Conservation (phyloP, 2,888 invertebrate species). For the Globia sparganii region DNA sequence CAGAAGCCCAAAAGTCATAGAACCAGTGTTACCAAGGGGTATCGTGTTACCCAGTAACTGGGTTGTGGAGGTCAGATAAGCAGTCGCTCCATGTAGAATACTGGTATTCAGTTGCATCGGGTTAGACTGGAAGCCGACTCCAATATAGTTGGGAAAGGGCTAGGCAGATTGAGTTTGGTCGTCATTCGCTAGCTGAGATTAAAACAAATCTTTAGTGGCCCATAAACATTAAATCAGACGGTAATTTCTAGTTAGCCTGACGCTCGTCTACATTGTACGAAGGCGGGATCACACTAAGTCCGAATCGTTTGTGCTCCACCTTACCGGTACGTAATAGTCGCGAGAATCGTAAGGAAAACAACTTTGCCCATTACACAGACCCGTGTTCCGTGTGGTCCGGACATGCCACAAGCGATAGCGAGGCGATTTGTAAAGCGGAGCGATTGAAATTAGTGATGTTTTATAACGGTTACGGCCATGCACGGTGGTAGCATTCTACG, state of each 20-base stretch:
- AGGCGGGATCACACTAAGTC: conserved; percentile 55
- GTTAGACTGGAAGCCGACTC: background rate
- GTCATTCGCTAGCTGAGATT: background rate
- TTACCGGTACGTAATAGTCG: conserved; percentile 72
- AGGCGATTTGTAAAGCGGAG: conserved; percentile 1
- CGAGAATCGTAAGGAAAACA: conserved; percentile 77
- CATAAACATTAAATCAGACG: background rate
- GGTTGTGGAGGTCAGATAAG: background rate
- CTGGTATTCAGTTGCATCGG: background rate
- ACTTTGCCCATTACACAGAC: conserved; percentile 77
- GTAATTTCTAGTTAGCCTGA: background rate
- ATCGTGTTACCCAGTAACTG: background rate
- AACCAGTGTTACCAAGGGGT: background rate
- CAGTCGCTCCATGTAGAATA: background rate
- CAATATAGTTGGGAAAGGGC: background rate
- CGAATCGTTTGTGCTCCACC: conserved; percentile 72
- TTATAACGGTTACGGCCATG: too few species aligned
- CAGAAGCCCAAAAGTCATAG: background rate
- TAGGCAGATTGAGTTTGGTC: background rate
- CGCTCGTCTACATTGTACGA: conserved; percentile 49
- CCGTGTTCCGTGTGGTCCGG: conserved; percentile 52
- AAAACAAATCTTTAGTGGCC: background rate
- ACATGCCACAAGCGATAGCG: conserved; percentile 53
- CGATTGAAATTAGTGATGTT: background rate
- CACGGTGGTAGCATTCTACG: too few species aligned